Base-by-base conservation (phyloP, 92 coral and sea anemone species). In the Palythoa heliodiscus region DNA sequence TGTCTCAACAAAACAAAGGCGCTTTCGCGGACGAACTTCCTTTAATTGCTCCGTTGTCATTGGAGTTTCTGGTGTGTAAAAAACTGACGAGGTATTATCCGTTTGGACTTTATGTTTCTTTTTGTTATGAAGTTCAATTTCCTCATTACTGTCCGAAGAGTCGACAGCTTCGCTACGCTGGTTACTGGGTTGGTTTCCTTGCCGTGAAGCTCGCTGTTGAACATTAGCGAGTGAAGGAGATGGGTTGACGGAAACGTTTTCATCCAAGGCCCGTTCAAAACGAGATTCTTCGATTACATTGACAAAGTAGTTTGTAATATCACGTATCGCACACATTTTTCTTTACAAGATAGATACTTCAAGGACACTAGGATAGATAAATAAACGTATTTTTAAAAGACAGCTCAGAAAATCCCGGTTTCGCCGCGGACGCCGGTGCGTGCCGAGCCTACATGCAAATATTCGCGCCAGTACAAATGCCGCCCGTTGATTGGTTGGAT, bases 311-410 rank as follows among this genome's bases (percentile, higher is more conserved):
- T 89, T 93, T 53, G 97, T 89, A 63, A 92, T 89, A 43, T 93
- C 97, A 50, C 87, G 90, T 91, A 93, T 89, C 23, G 82, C 97
- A 13, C 88, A 86, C 97, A 93, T 93, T 82, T 78, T 52, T 71
- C 76, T 71, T 15, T 4, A 24, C 20, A 47, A 58, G 47, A 11
- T 4, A 55, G 23, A 23, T 43, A 54, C 52, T 66, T 25, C 64
- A 73, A 40, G 29, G 58, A 73, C 81, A 71, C 43, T 19, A 61
- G 68, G 23, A n/a, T 7, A 12, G 19, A 35, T 54, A 7, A 53
- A 24, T 25, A 60, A 58, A 60, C 50, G 50, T 43, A 43, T 8
- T 25, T 37, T 29, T 29, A 52, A 47, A 60, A 22, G 25, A 39
- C 57, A 61, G 73, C 9, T 12, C 57, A 13, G 50, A 76, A 53